Evolutionary conservation across 2,797 vertebrate genomes (phyloP).

Genomic region (Diceros bicornis): DNA sequence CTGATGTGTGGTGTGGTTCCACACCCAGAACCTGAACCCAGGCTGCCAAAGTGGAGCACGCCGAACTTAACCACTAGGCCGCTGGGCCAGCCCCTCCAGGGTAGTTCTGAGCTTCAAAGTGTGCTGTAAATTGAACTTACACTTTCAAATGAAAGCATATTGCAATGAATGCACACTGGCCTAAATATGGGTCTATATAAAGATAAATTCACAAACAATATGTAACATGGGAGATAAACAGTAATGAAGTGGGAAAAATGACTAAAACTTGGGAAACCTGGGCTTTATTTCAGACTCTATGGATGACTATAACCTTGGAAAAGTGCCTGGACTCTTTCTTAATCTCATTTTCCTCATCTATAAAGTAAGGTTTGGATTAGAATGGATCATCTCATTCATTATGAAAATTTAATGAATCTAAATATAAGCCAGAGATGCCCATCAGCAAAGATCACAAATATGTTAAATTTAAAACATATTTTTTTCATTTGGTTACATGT

Average conservation of each 20-base stretch:
- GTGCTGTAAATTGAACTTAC: background rate
- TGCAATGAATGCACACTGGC: background rate
- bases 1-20: too few species aligned
- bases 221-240: background rate
- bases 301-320: background rate
- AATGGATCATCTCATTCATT: background rate
- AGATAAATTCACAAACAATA: background rate
- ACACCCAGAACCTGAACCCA: too few species aligned
- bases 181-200: background rate
- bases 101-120: background rate
- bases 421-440: background rate
- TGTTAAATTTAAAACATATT: background rate
- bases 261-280: background rate
- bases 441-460: background rate
- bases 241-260: accelerated
- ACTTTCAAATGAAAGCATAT: background rate
- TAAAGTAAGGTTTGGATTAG: background rate
- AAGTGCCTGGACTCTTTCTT: background rate
- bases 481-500: background rate
- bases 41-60: too few species aligned
- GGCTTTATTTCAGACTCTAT: background rate
- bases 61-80: too few species aligned
- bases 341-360: background rate
- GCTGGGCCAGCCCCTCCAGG: too few species aligned
- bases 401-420: constrained; percentile 30